Evolutionary conservation across 30 jellyfish, hydroid and myxozoan genomes (phyloP).

Genomic region (Turritopsis rubra): DNA sequence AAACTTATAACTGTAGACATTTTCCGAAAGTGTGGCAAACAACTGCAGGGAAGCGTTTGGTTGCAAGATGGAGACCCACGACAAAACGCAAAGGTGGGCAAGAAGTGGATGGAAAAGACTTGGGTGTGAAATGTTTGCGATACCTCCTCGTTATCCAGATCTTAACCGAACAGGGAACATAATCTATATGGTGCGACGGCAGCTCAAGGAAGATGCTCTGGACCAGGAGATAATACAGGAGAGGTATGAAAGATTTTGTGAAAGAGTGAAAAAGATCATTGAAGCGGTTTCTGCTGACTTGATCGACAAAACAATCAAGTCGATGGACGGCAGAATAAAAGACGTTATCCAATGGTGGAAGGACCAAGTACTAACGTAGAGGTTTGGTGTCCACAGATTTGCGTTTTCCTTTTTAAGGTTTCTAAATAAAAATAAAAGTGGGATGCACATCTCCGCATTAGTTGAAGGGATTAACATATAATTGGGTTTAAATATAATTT

Average conservation of each 20-base stretch:
- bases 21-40: background rate
- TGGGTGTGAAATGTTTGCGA: background rate
- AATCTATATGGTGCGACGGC: background rate
- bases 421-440: too few relatives aligned
- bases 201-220: background rate
- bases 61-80: background rate
- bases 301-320: background rate
- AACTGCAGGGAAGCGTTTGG: background rate
- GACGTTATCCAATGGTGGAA: background rate
- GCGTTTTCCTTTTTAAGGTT: too few relatives aligned
- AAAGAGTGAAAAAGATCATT: background rate
- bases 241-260: background rate
- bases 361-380: too few relatives aligned
- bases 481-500: too few relatives aligned
- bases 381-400: too few relatives aligned
- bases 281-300: background rate
- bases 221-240: background rate
- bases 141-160: background rate
- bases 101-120: background rate
- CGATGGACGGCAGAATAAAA: background rate
- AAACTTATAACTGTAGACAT: background rate
- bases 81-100: background rate
- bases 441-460: too few relatives aligned
- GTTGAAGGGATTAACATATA: too few relatives aligned
- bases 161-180: background rate